Evolutionary conservation across 2,888 invertebrate species (phyloP), one percentile per base, ranked within the genome.

Genomic region (Ophioninae sp.): DNA sequence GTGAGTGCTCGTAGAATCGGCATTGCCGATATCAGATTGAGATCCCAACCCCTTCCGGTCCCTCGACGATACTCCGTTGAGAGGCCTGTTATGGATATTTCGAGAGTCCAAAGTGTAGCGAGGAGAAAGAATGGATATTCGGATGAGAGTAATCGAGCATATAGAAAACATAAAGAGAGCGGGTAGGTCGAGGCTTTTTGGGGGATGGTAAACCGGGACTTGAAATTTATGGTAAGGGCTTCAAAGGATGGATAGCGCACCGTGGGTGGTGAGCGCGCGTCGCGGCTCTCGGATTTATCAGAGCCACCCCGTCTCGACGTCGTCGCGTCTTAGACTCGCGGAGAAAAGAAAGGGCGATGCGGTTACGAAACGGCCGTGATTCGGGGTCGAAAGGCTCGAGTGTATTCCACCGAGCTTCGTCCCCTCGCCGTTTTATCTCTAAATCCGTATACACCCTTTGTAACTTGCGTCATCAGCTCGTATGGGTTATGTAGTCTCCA

Each of bases 201-300:
- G 79, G 67, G 73, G 79, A 81, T 85, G 80, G 85, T 87, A 85
- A 86, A 85, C 85, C 81, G 83, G 73, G 79, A 86, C 85, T 81
- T 74, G 79, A 84, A 86, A 86, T 85, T 86, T 87, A 87, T 88
- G 86, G 85, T 85, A 81, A 86, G 83, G 86, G 85, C 65, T 82
- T 81, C 41, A 57, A 50, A 37, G 77, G 68, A 50, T 82, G 82
- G 76, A 81, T 81, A 81, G 83, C 84, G 81, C 84, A 81, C 50
- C 74, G 79, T 23, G 64, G 37, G 23, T 30, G 50, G 50, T 50
- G 50, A 50, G 13, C 50, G 50, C 50, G 50, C 50, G 50, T 59
- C 59, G 59, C 59, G 21, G 74, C 59, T 21, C 21, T 21, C 21
- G 59, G 59, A 85, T 82, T 86, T 86, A 86, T 86, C 86, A 86